Evolutionary conservation across 2,797 vertebrate species (phyloP), one percentile per base, ranked within the genome.

Genomic region (Phataginus tricuspis): DNA sequence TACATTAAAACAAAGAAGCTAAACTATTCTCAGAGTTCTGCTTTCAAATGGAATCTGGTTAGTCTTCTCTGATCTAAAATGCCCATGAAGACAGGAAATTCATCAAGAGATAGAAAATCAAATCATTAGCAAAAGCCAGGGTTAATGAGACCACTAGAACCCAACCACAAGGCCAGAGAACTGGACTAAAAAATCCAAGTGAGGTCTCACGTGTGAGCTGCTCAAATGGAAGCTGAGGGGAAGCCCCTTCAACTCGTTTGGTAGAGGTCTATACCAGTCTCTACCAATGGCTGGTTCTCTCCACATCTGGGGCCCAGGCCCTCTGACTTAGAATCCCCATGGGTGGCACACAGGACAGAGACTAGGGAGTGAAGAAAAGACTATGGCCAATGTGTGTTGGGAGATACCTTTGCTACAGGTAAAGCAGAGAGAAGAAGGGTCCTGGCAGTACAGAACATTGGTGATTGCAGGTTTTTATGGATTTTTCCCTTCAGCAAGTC

Each of bases 51-150:
- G 59, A 95, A 90, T 86, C 68, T 31, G 25, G 68, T 77, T 86
- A 49, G 51, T 25, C 34, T 71, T 16, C 29, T 85, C 37, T n/a
- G 39, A 31, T 31, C 23, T 85, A 49, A 90, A 53, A 63, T 71
- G 49, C 31, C 31, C 7, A 29, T 5, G 14, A 63, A 51, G 12
- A 69, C 3, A 71, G 69, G 55, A 90, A 69, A 69, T 18, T 59
- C 85, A 92, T 29, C 42, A 85, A 91, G 86, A 92, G 59, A n/a
- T 59, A 51, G 72, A 90, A 80, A 79, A 29, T 57, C 29, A 55
- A 15, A n/a, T 27, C 25, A 39, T 57, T 51, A 82, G 4, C 59
- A 64, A 90, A 93, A 31, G 37, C 42, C 57, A 77, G 37, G n/a
- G 39, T 37, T 64, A 63, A 63, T 27, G 27, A 83, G 19, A 91